Conservation (phyloP, 2,797 vertebrate genomes). For the Onychomys torridus region DNA sequence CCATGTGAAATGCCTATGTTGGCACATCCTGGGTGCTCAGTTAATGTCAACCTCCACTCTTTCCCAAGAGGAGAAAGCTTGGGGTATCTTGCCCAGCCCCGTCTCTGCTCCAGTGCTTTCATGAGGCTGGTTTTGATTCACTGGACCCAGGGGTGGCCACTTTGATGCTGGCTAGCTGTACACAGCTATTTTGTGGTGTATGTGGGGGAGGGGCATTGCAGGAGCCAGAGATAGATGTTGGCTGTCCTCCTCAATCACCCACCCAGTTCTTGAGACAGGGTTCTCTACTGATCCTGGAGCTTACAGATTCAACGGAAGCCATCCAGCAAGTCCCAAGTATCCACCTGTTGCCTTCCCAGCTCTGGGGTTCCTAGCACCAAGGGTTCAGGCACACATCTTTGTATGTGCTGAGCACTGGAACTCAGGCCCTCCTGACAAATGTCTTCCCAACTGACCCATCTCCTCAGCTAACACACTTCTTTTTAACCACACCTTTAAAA, state of each 20-base stretch:
- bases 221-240: background rate
- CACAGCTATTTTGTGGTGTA: background rate
- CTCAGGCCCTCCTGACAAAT: background rate
- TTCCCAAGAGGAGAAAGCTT: background rate
- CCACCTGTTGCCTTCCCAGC: background rate
- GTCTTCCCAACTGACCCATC: background rate
- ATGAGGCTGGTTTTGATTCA: background rate
- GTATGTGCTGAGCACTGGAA: background rate
- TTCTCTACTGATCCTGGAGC: background rate
- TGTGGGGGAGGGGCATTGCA: background rate
- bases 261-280: background rate
- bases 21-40: background rate
- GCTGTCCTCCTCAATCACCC: background rate
- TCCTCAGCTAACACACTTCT: background rate
- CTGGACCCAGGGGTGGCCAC: background rate
- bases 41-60: background rate
- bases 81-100: accelerated
- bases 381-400: background rate
- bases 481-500: background rate
- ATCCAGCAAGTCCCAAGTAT: background rate
- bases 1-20: background rate
- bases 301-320: background rate
- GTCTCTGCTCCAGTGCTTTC: background rate
- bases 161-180: background rate
- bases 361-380: background rate